Evolutionary conservation across 1,140 invertebrate genomes (phyloP), one percentile per base, ranked within the genome.

Genomic region (Bactericera cockerelli): DNA sequence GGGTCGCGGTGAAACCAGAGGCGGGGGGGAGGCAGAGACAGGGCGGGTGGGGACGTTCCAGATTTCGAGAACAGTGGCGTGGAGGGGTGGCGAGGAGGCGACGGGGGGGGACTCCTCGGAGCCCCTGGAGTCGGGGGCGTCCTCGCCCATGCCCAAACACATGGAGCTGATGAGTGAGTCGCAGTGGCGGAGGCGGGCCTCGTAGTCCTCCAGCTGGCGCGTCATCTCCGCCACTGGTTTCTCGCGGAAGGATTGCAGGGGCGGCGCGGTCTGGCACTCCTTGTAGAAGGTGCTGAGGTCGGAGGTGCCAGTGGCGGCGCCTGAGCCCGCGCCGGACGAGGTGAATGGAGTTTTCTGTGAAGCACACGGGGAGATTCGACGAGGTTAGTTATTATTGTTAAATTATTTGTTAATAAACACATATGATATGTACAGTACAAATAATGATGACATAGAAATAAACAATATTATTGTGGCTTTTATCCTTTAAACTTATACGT

Each of bases 271-370:
- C 70, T 87, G 83, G 71, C 85, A 89, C 65, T 88, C 84, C 3
- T 81, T 73, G 71, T 86, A 88, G 72, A 89, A 89, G 58, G 79
- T 76, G 33, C 83, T 82, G 58, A 90, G 73, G 69, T 89, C 86
- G 39, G 71, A 70, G 4, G 42, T 49, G 28, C 4, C 28, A 22
- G 4, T 19, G 42, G 6, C 3, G 4, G 6, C 3, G 19, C 22
- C 22, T 26, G 72, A 75, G 42, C 75, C 77, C n/a, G 74, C 73
- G 62, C 74, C 78, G 19, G 71, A 72, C 24, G 70, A 73, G 25
- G 78, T 78, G 62, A 80, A 81, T 8, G 78, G 79, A 38, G 77
- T 76, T 74, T 77, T 78, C 77, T 79, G 68, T n/a, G 74, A 74
- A n/a, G n/a, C 28, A 31, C 28, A 60, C 59, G 57, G 55, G 26